Evolutionary conservation across 53 echinoderm and acorn worm genomes (phyloP).

Genomic region (Antedon mediterranea): DNA sequence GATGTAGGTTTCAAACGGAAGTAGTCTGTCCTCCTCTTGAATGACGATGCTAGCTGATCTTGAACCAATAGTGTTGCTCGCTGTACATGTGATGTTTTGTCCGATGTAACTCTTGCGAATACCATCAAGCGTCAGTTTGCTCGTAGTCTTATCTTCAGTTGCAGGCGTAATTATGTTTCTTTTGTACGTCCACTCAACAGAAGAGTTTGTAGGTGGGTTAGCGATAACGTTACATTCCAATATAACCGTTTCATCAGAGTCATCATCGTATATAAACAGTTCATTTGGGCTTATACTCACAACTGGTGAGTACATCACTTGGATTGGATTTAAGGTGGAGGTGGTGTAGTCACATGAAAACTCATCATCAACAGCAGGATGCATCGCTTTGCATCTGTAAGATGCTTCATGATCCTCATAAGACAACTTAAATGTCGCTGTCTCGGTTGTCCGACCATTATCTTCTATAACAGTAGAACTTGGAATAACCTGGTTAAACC

Average conservation of each 20-base stretch:
- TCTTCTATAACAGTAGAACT: neutral
- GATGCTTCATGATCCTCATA: conserved; percentile 3
- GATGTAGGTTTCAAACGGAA: conserved; percentile 21
- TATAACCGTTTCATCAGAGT: neutral
- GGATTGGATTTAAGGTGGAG: neutral
- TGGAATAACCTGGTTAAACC: neutral
- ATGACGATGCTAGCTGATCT: neutral
- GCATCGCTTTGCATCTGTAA: conserved; percentile 11
- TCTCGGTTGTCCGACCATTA: neutral
- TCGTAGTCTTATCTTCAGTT: neutral
- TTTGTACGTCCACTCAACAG: neutral
- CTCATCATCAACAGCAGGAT: neutral
- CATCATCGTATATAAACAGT: neutral
- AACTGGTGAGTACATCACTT: conserved; percentile 14
- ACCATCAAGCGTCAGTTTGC: neutral
- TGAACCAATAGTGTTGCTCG: neutral
- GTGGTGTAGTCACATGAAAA: conserved; percentile 4
- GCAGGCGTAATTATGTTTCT: neutral
- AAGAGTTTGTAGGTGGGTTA: neutral
- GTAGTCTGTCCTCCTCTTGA: neutral
- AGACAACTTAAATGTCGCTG: neutral
- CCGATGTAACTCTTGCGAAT: neutral
- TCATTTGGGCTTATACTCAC: conserved; percentile 1
- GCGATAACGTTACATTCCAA: neutral
- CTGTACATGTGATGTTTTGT: neutral